Evolutionary conservation across 2,797 vertebrate species (phyloP).

Genomic region (Poeciliopsis gracilis): DNA sequence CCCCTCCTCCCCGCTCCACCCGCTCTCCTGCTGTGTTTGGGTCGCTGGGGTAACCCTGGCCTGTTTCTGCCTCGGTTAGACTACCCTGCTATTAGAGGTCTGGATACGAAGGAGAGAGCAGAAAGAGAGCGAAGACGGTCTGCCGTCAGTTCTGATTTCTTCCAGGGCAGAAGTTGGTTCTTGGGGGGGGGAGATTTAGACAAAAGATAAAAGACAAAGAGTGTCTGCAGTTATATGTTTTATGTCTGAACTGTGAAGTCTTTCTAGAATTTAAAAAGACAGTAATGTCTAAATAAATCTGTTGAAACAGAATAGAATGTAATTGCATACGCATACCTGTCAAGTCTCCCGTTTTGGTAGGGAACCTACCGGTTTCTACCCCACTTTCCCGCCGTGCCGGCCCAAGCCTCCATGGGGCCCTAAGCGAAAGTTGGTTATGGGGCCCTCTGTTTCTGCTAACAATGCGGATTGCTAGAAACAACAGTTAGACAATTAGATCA

Average conservation of each 20-base stretch:
- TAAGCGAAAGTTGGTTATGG: too few relatives aligned
- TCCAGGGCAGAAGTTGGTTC: constrained; percentile 42
- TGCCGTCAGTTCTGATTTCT: constrained; percentile 13
- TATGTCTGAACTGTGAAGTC: not conserved
- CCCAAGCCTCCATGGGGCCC: too few relatives aligned
- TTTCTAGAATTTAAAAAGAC: not conserved
- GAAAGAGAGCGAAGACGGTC: constrained; percentile 56
- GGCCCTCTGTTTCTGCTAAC: too few relatives aligned
- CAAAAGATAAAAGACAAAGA: constrained; percentile 8
- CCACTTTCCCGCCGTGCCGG: too few relatives aligned
- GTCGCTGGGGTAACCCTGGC: constrained; percentile 78
- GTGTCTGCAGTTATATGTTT: constrained; percentile 13
- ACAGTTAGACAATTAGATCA: too few relatives aligned
- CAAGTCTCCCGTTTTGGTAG: too few relatives aligned
- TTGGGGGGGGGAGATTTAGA: constrained; percentile 33
- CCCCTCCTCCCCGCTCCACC: constrained; percentile 13
- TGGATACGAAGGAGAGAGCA: constrained; percentile 62
- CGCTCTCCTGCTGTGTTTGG: constrained; percentile 68
- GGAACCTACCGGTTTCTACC: too few relatives aligned
- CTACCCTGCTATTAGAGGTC: constrained; percentile 85
- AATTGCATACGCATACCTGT: not conserved
- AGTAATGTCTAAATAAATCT: not conserved
- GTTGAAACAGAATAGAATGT: not conserved
- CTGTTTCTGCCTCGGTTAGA: constrained; percentile 67
- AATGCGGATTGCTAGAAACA: too few relatives aligned